phyloP scores from a whole-genome alignment of 2,797 vertebrate genomes.

The Euthynnus affinis region DNA sequence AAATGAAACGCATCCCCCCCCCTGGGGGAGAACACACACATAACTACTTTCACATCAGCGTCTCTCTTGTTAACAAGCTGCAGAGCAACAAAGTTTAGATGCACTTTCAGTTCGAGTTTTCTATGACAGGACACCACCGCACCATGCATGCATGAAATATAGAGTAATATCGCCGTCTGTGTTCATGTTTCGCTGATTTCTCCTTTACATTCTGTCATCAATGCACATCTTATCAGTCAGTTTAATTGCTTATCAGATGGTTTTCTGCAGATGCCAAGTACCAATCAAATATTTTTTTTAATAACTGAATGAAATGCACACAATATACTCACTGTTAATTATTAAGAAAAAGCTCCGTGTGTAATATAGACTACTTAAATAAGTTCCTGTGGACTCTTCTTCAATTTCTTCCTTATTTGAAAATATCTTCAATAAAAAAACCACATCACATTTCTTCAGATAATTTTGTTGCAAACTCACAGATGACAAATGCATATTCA shows the following conservation, averaged over 20 bases:
- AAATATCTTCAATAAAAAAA: too few relatives aligned
- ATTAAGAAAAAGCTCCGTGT: not conserved
- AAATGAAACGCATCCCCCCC: constrained; percentile 44
- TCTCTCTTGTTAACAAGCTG: constrained; percentile 15
- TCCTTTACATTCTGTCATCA: not conserved
- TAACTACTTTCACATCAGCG: constrained; percentile 24
- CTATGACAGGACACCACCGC: not conserved
- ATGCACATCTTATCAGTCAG: not conserved
- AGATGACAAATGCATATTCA: not conserved
- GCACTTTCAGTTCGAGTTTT: not conserved
- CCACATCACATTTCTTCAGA: too few relatives aligned
- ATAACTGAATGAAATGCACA: too few relatives aligned
- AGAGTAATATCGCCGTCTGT: too few relatives aligned
- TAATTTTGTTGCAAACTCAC: not conserved
- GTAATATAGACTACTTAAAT: too few relatives aligned
- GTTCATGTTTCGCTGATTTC: not conserved
- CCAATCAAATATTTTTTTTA: not conserved
- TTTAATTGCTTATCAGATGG: not conserved
- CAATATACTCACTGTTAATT: not conserved
- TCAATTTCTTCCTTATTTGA: too few relatives aligned
- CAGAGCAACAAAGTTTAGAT: not conserved
- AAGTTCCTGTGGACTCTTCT: too few relatives aligned
- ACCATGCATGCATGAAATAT: not conserved
- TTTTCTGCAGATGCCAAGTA: not conserved
- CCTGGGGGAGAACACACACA: constrained; percentile 10